Conservation (phyloP, 1,140 invertebrate species). For the Camponotus pennsylvanicus region DNA sequence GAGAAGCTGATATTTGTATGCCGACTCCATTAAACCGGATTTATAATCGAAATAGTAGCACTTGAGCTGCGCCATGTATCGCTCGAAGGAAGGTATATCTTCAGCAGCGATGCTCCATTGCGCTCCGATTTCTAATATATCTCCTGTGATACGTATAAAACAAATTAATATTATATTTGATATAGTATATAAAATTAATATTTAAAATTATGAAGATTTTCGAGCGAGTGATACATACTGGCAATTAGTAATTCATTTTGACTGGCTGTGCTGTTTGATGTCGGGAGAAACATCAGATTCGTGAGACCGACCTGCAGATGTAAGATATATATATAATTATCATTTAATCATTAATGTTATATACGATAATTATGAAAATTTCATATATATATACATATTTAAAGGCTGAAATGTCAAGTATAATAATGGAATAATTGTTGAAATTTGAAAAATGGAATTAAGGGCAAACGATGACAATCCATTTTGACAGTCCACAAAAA, state of each 20-base stretch:
- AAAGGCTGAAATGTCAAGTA: conserved; percentile 51
- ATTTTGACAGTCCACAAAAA: conserved; percentile 76
- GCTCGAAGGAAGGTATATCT: conserved; percentile 97
- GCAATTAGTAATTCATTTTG: conserved; percentile 96
- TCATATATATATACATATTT: background rate
- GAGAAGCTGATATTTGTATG: conserved; percentile 97
- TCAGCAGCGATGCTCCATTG: conserved; percentile 97
- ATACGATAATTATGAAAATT: background rate
- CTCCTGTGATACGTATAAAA: conserved; percentile 86
- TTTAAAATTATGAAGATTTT: background rate
- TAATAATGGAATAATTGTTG: background rate
- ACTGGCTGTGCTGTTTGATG: conserved; percentile 91
- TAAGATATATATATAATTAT: conserved; percentile 24
- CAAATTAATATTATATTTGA: background rate
- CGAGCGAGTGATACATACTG: conserved; percentile 86
- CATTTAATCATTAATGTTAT: background rate
- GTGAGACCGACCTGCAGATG: conserved; percentile 94
- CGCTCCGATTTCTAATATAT: conserved; percentile 98
- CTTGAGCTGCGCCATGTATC: conserved; percentile 98
- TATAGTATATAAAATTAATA: no score
- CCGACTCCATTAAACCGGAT: conserved; percentile 95
- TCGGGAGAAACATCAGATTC: conserved; percentile 94
- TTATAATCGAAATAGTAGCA: conserved; percentile 99
- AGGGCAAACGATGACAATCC: conserved; percentile 84
- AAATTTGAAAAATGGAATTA: conserved; percentile 40